These are phyloP conservation scores for Aleiodes testaceus DNA, from an alignment of 2,888 invertebrate genomes.

Conservation along the genomic window DNA sequence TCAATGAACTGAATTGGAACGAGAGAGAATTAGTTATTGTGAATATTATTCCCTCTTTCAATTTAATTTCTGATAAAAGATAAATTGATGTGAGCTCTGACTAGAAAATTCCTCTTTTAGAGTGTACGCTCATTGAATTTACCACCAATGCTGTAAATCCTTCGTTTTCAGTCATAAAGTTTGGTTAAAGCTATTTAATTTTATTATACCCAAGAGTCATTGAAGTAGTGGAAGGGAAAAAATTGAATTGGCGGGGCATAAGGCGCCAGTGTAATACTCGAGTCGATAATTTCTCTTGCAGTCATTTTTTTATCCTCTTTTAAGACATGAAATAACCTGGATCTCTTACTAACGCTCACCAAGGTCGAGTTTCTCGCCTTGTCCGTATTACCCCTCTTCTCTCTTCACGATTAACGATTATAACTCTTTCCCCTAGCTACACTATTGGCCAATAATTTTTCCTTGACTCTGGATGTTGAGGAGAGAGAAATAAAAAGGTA, in stretches of 20 bases:
- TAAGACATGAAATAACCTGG: constrained; percentile 31
- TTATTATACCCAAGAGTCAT: constrained; percentile 15
- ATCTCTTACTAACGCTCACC: constrained; percentile 19
- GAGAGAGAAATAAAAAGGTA: constrained; percentile 13
- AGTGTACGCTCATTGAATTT: constrained; percentile 9
- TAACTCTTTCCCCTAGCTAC: constrained; percentile 1
- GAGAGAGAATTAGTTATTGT: no score
- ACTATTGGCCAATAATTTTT: constrained; percentile 22
- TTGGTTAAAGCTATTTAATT: constrained; percentile 6
- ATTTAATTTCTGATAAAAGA: no score
- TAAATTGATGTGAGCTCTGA: no score
- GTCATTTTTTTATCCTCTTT: constrained; percentile 18
- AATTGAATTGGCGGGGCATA: constrained; percentile 1
- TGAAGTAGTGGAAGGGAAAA: background rate
- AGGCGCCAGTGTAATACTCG: constrained; percentile 30
- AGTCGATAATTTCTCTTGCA: constrained; percentile 34
- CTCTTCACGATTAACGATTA: constrained; percentile 26
- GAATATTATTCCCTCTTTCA: no score
- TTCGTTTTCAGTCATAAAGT: constrained; percentile 17
- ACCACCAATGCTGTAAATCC: constrained; percentile 14
- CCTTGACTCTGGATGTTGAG: constrained; percentile 19
- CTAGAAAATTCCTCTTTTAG: no score
- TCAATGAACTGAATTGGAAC: no score
- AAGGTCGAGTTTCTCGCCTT: constrained; percentile 43
- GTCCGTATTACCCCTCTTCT: constrained; percentile 13